A percentile compares a stretch with the other conserved stretches of the same genome.
phyloP scores from a whole-genome alignment of 2,888 invertebrate species.

The Polylopha cassiicola region DNA sequence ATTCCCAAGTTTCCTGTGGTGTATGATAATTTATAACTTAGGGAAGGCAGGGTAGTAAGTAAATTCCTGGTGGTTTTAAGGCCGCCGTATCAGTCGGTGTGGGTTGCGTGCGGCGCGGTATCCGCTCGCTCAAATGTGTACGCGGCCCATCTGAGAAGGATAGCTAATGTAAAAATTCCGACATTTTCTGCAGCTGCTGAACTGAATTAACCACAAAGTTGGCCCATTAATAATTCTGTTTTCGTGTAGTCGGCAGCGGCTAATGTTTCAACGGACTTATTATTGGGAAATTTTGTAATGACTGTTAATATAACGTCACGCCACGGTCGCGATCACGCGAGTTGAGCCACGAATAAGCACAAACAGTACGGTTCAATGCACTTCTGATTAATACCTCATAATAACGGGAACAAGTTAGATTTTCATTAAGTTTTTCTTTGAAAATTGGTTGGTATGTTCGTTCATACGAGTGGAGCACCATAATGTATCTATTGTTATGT shows the following conservation, averaged over 20 bases:
- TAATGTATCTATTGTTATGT: too few relatives aligned
- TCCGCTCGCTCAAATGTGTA: slow-evolving; percentile 6
- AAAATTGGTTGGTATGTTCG: too few relatives aligned
- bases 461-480: too few relatives aligned
- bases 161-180: slow-evolving; percentile 47
- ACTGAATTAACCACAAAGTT: slow-evolving; percentile 60
- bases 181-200: slow-evolving; percentile 62
- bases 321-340: slow-evolving; percentile 57
- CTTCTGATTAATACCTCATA: slow-evolving; percentile 26
- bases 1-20: too few relatives aligned
- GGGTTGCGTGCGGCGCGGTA: slow-evolving; percentile 11
- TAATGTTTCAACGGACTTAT: slow-evolving; percentile 66
- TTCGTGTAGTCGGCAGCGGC: slow-evolving; percentile 60
- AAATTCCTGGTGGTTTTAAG: slow-evolving; percentile 6
- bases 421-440: too few relatives aligned
- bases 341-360: slow-evolving; percentile 38
- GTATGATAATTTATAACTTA: slow-evolving; percentile 20
- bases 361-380: slow-evolving; percentile 48
- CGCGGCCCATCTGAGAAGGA: slow-evolving; percentile 28
- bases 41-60: slow-evolving; percentile 8
- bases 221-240: slow-evolving; percentile 68
- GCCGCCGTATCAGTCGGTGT: slow-evolving; percentile 18
- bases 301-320: slow-evolving; percentile 70
- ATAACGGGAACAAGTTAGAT: slow-evolving; percentile 1
- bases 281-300: slow-evolving; percentile 73